Evolutionary conservation across 2,113 vertebrate genomes (phyloP), one percentile per base, ranked within the genome.

Genomic region (Bubo blakistoni): DNA sequence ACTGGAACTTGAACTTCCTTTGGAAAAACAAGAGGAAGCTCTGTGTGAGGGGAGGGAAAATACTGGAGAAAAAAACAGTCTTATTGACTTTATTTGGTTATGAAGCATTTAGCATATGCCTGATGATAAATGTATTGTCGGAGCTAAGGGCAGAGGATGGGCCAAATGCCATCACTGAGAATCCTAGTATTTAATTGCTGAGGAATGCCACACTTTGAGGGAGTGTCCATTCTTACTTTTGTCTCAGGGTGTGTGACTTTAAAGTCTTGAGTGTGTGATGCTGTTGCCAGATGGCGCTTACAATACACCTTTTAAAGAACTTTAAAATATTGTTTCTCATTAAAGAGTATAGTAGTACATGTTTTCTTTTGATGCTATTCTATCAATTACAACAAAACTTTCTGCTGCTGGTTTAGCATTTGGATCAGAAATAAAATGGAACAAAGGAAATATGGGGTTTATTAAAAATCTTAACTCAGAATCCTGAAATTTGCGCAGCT

Each of bases 171-270:
- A 11, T 7, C 40, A 1, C 10, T 16, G 54, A 46, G 49, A 25
- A n/a, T 9, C 0, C 1, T 5, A 4, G 25, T 8, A 10, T n/a
- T n/a, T 6, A 13, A 42, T n/a, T 51, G 55, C n/a, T 34, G 46
- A 71, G 55, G 22, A 51, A 29, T 7, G 17, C 44, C 57, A 7
- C 40, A 11, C 16, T 5, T 26, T 9, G 10, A 2, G 58, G 21
- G 20, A 22, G 12, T 17, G 44, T 10, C 30, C 38, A 15, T 34
- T 44, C 12, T 73, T 54, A 20, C 24, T 29, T 70, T 40, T n/a
- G 16, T 38, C 8, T 13, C 51, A 18, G 32, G 70, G 70, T 32
- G 11, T 44, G 55, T 44, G 44, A 44, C 38, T 73, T 19, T 57
- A 22, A 44, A 15, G 54, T 30, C 52, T 57, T 73, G 38, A 42